Evolutionary conservation across 2,113 vertebrate genomes (phyloP).

Genomic region (Poeciliopsis occidentalis): DNA sequence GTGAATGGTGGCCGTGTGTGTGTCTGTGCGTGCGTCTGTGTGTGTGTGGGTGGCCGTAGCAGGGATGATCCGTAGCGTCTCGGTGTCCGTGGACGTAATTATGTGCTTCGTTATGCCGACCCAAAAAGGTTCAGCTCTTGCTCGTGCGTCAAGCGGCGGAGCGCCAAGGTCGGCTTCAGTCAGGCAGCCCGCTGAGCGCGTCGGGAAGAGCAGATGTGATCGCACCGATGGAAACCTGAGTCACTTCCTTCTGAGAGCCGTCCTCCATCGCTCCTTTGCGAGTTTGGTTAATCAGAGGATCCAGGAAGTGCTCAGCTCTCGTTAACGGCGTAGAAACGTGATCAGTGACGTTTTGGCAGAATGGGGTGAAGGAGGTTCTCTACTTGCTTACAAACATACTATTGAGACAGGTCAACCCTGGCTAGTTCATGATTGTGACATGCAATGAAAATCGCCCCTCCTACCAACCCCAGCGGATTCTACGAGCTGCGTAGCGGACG

Average conservation of each 20-base stretch:
- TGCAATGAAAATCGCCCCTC: too few relatives aligned
- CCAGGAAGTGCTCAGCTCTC: not conserved
- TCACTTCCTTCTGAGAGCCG: constrained; percentile 26
- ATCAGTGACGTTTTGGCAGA: not conserved
- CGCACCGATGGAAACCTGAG: constrained; percentile 38
- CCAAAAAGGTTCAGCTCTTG: constrained; percentile 51
- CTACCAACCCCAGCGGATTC: too few relatives aligned
- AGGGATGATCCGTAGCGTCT: constrained; percentile 68
- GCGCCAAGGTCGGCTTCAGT: constrained; percentile 34
- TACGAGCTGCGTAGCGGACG: too few relatives aligned
- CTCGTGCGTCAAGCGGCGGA: not conserved
- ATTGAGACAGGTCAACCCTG: too few relatives aligned
- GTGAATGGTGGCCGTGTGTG: constrained; percentile 13
- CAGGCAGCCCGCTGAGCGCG: constrained; percentile 39
- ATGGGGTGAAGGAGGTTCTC: not conserved
- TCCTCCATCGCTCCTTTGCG: constrained; percentile 1
- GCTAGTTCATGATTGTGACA: too few relatives aligned
- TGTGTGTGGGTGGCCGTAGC: constrained; percentile 28
- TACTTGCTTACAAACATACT: not conserved
- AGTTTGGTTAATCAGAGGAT: constrained; percentile 3
- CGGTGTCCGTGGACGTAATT: constrained; percentile 55
- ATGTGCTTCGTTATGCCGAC: constrained; percentile 58
- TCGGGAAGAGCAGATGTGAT: constrained; percentile 42
- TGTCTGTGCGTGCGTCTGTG: constrained; percentile 18
- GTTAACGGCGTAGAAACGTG: not conserved